Evolutionary conservation across 2,113 vertebrate species (phyloP).

Genomic region (Nanger granti): DNA sequence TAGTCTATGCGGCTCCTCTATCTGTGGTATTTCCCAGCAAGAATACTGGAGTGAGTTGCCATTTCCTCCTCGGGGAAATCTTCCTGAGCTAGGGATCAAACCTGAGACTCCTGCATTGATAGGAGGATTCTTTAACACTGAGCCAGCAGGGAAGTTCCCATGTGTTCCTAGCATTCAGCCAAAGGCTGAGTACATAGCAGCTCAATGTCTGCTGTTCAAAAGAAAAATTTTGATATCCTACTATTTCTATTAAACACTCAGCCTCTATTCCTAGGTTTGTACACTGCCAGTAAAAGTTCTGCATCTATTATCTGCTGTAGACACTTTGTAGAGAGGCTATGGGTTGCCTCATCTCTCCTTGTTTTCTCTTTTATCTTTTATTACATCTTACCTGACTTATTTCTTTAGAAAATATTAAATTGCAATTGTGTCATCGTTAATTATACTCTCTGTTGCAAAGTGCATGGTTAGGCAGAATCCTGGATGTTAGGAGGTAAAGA

Average conservation of each 20-base stretch:
- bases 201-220: not conserved
- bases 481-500: not conserved
- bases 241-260: constrained; percentile 1
- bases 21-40: not conserved
- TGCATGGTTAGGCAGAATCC: not conserved
- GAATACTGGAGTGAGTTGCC: not conserved
- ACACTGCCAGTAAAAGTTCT: not conserved
- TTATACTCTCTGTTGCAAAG: not conserved
- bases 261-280: not conserved
- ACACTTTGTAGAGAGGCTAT: not conserved
- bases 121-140: not conserved
- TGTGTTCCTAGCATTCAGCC: not conserved
- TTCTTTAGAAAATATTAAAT: constrained; percentile 18
- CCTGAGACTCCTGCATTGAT: not conserved
- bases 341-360: not conserved
- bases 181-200: not conserved
- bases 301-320: not conserved
- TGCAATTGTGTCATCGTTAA: not conserved
- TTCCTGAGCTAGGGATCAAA: not conserved
- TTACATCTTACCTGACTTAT: not conserved
- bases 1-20: not conserved
- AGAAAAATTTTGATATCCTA: not conserved
- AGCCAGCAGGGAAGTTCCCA: not conserved
- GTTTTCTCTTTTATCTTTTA: not conserved
- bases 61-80: not conserved